Evolutionary conservation across 2,888 invertebrate species (phyloP).

Genomic region (Cheilosia pagana): DNA sequence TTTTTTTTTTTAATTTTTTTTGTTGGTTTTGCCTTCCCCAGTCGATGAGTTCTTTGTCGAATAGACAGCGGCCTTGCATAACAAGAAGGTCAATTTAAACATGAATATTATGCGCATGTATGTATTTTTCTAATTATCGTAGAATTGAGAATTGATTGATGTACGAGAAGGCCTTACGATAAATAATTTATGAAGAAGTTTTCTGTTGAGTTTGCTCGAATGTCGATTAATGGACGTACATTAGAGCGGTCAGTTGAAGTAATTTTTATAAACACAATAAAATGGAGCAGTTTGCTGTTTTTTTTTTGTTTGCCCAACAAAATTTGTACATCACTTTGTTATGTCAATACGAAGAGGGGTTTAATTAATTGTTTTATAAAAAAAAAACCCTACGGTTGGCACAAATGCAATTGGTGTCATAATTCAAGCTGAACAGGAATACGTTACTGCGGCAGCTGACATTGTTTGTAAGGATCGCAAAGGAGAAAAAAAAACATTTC

Average conservation of each 20-base stretch:
- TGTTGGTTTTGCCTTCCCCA: not conserved
- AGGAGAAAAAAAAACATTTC: no score
- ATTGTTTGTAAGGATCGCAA: no score
- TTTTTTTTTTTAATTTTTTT: constrained; percentile 1
- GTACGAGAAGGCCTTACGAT: constrained; percentile 1
- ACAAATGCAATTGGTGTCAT: no score
- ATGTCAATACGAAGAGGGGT: no score
- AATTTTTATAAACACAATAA: not conserved
- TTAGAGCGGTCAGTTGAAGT: not conserved
- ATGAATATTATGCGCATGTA: constrained; percentile 10
- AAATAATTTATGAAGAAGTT: not conserved
- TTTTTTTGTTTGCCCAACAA: no score
- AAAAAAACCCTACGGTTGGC: no score
- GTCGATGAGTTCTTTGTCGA: not conserved
- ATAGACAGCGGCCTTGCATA: constrained; percentile 34
- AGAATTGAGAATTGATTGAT: constrained; percentile 36
- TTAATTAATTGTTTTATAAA: no score
- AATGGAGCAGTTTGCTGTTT: no score
- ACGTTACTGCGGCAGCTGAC: no score
- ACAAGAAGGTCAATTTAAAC: constrained; percentile 32
- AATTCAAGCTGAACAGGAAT: no score
- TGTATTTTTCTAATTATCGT: constrained; percentile 33
- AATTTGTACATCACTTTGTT: no score
- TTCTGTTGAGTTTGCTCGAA: not conserved
- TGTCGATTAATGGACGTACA: not conserved